Base-by-base conservation (phyloP, 1,140 invertebrate species). In the Monomorium pharaonis region DNA sequence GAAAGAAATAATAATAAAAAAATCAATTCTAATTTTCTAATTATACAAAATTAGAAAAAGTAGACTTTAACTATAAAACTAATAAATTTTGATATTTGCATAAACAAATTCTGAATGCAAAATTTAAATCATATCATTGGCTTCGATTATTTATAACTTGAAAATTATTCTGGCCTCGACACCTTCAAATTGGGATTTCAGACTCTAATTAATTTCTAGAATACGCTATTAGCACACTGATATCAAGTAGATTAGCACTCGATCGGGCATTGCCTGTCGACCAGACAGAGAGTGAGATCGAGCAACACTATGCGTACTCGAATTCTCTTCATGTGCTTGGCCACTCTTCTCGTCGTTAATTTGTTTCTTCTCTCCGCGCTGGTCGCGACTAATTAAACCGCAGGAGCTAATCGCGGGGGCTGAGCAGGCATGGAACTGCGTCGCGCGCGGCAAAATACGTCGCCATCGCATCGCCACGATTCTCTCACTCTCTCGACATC, bases 311-410 rank as follows among this genome's bases (percentile, higher is more conserved):
- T 30, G 10, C 30, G n/a, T 16, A 37, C 54, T 24, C 42, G 14
- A 63, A 62, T 37, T 51, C 76, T 24, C 30, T 16, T 62, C 24
- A 24, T 2, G 21, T 7, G 47, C 33, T 54, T 33, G 24, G 1
- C 18, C 2, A 3, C 63, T 70, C 24, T 54, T 69, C 51, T 47
- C 65, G 4, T 58, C 30, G 30, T 42, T 58, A 72, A 30, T 72
- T 72, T 27, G 44, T 63, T 76, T 76, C 33, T 18, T 54, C 42
- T 63, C 44, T 16, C 24, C 37, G 24, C 12, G 24, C 24, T 47
- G n/a, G n/a, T 16, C 58, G 54, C 37, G 21, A 56, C 58, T 74
- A 86, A 86, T 81, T 78, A 56, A 80, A 63, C 70, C 47, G 49
- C 65, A 49, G 47, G 12, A 56, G 56, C 58, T 58, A 81, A 86